phyloP scores from a whole-genome alignment of 1,140 invertebrate species.

The Leptinotarsa defecta region DNA sequence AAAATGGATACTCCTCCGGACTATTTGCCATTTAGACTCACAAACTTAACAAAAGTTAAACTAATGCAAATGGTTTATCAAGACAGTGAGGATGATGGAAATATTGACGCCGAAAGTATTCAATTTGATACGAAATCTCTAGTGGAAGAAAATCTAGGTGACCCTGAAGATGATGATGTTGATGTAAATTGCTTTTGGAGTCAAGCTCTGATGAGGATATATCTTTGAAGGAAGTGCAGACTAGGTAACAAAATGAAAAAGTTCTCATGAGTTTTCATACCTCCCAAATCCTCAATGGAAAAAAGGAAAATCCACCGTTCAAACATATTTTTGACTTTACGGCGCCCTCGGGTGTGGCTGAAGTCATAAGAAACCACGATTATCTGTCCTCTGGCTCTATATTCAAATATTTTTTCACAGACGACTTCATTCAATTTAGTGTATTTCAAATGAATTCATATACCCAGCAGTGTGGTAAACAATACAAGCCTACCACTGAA shows the following conservation, averaged over 20 bases:
- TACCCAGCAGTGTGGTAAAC: not conserved
- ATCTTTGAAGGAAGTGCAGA: no score
- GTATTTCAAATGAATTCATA: not conserved
- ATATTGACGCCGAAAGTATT: no score
- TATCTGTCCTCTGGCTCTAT: not conserved
- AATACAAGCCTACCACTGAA: not conserved
- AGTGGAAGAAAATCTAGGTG: no score
- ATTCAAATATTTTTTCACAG: not conserved
- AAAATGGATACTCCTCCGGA: no score
- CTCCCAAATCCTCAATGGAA: not conserved
- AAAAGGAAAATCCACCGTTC: not conserved
- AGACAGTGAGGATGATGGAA: no score
- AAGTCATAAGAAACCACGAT: not conserved
- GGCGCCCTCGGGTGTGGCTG: not conserved
- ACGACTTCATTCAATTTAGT: not conserved
- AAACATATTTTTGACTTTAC: not conserved
- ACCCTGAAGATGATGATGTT: no score
- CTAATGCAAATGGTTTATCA: no score
- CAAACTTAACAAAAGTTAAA: no score
- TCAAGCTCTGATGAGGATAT: no score
- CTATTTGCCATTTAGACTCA: no score
- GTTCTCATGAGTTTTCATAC: not conserved
- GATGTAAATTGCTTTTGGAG: no score
- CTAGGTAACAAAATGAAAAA: not conserved
- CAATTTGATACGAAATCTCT: no score